Evolutionary conservation across 2,797 vertebrate genomes (phyloP), one percentile per base, ranked within the genome.

Genomic region (Scleropages formosus): DNA sequence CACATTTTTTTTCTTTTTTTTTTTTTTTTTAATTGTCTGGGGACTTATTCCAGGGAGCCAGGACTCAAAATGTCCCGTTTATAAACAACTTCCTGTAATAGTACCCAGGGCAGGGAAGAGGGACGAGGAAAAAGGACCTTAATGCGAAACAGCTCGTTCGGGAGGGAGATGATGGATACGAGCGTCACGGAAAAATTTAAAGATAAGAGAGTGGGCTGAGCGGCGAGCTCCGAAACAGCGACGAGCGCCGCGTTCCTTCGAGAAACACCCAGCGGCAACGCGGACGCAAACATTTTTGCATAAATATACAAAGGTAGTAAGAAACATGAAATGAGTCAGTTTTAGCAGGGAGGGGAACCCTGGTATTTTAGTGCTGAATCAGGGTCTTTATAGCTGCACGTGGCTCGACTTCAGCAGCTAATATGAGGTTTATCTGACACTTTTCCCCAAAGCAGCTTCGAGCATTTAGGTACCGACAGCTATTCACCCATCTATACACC

Each of bases 21-120:
- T n/a, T n/a, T n/a, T n/a, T n/a, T n/a, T n/a, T 18, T 56, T 66
- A 51, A 74, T 58, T 53, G 51, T 24, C 73, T 10, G 49, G 49
- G 73, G 49, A 74, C 22, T 24, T 49, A 22, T 65, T 74, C 24
- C 12, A 51, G 61, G 20, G 16, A 56, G 47, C 60, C 44, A 59
- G 66, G 18, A 44, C 47, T 16, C 46, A 60, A 64, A n/a, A 77
- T 46, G 59, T 72, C 59, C 69, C 69, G 26, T 46, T 72, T 72
- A 65, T 66, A 69, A 39, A 60, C 31, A 39, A 13, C 49, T 74
- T 74, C 73, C 63, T 75, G 74, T 67, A 75, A 67, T 20, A 58
- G 51, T 51, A 46, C 51, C 63, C 63, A 10, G 8, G 16, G 64
- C 8, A 53, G 12, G 7, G 31, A 18, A 51, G 26, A 59, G 49